Evolutionary conservation across 1,140 invertebrate species (phyloP), one percentile per base, ranked within the genome.

Genomic region (Hormaphis cornu): DNA sequence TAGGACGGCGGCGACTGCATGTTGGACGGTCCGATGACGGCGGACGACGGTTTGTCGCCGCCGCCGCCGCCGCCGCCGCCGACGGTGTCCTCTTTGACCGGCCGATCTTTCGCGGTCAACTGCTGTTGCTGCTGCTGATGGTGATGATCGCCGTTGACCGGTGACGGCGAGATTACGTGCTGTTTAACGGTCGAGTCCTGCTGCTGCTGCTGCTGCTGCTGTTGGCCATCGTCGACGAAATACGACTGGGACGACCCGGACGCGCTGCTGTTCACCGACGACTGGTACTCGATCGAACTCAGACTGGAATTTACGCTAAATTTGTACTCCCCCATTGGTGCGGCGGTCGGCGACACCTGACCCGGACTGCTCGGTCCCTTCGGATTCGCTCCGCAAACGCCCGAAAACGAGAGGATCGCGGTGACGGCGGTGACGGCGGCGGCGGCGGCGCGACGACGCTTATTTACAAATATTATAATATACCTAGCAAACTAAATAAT

Each of bases 261-360:
- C 44, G 61, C 12, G 16, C n/a, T n/a, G n/a, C n/a, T 58, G 54
- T 66, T 66, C 44, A 66, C 61, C 44, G 61, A 66, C 42, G 61
- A 66, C 50, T 66, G 61, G 61, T 66, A 66, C 12, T 66, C 61
- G 28, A 66, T 66, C n/a, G 61, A 50, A 66, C 61, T 66, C 50
- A 66, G 50, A 66, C 61, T 66, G 50, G 61, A 66, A 66, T 66
- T 66, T 66, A 66, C 42, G 50, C 61, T 66, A 66, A 66, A 66
- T 66, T 66, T 66, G 61, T 66, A 66, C 61, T 66, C 61, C 61
- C 61, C 61, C 61, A 66, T 66, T 66, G 12, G 18, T n/a, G 12
- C 42, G 12, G 18, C 6, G 42, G 12, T n/a, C 16, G 42, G n/a
- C n/a, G n/a, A n/a, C n/a, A n/a, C n/a, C n/a, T n/a, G n/a, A n/a